Evolutionary conservation across 35 echinoderm and acorn worm genomes (phyloP).

Genomic region (Ophioderma brevispina): DNA sequence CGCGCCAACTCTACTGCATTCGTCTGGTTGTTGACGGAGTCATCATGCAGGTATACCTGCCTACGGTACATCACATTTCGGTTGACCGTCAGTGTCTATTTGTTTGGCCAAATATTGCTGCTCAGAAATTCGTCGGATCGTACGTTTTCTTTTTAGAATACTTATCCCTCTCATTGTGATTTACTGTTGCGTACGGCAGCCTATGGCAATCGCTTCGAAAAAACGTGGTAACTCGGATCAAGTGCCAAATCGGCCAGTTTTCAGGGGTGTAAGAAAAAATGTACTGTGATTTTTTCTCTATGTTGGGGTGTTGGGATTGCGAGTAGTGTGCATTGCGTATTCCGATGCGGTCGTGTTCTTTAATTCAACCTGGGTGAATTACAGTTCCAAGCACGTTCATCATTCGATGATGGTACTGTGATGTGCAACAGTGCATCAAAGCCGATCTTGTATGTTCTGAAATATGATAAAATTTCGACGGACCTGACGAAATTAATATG

Average conservation of each 20-base stretch:
- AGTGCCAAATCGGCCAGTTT: slow-evolving; percentile 58
- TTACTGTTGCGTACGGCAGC: slow-evolving; percentile 74
- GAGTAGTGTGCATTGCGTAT: slow-evolving; percentile 74
- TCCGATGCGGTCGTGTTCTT: slow-evolving; percentile 69
- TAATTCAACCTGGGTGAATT: slow-evolving; percentile 71
- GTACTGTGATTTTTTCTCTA: slow-evolving; percentile 76
- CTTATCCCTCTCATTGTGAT: slow-evolving; percentile 58
- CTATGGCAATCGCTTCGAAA: slow-evolving; percentile 65
- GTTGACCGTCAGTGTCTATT: slow-evolving; percentile 45
- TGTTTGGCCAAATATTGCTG: slow-evolving; percentile 42
- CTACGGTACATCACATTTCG: slow-evolving; percentile 39
- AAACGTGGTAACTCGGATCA: slow-evolving; percentile 51
- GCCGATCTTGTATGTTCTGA: slow-evolving; percentile 83
- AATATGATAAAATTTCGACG: slow-evolving; percentile 92
- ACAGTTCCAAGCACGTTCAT: slow-evolving; percentile 66
- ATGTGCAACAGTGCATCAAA: slow-evolving; percentile 81
- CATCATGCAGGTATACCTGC: slow-evolving; percentile 76
- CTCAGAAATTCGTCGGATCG: slow-evolving; percentile 65
- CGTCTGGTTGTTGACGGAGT: slow-evolving; percentile 61
- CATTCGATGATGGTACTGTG: slow-evolving; percentile 62
- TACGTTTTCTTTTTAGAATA: slow-evolving; percentile 79
- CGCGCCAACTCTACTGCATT: slow-evolving; percentile 59
- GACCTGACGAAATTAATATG: no score
- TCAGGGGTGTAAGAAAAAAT: slow-evolving; percentile 72
- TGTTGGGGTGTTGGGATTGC: slow-evolving; percentile 72